phyloP scores from a whole-genome alignment of 2,113 vertebrate species.

The Mesembrinibis cayennensis region DNA sequence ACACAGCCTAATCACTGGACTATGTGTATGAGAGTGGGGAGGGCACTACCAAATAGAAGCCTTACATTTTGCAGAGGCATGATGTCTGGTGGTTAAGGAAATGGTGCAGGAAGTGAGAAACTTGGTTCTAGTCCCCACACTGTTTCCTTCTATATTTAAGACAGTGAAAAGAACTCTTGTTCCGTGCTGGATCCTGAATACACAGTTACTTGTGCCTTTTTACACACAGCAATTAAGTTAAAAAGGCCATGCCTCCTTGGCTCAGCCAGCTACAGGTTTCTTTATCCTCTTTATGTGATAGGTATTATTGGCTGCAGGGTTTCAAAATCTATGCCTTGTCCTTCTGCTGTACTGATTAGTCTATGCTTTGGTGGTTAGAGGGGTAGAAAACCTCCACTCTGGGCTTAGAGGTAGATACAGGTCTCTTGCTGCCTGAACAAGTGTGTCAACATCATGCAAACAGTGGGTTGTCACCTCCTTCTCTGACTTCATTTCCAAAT shows the following conservation, averaged over 20 bases:
- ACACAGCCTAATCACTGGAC: not conserved
- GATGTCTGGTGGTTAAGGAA: not conserved
- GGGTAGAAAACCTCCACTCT: not conserved
- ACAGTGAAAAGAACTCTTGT: not conserved
- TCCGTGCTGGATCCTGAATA: not conserved
- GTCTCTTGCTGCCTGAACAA: not conserved
- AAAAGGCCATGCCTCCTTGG: not conserved
- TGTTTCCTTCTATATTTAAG: not conserved
- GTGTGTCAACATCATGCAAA: not conserved
- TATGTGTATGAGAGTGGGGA: not conserved
- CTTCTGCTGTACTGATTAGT: not conserved
- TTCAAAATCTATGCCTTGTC: not conserved
- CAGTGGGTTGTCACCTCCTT: not conserved
- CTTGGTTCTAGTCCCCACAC: not conserved
- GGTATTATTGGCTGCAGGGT: not conserved
- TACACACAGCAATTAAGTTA: not conserved
- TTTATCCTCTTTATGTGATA: not conserved
- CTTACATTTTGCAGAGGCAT: not conserved
- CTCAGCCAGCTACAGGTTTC: not conserved
- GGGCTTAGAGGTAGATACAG: not conserved
- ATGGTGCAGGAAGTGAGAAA: not conserved
- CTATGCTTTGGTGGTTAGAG: not conserved
- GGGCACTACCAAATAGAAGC: not conserved
- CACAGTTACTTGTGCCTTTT: not conserved
- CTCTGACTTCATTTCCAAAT: not conserved